Base-by-base conservation (phyloP, 2,113 vertebrate genomes). In the Enhydra lutris region DNA sequence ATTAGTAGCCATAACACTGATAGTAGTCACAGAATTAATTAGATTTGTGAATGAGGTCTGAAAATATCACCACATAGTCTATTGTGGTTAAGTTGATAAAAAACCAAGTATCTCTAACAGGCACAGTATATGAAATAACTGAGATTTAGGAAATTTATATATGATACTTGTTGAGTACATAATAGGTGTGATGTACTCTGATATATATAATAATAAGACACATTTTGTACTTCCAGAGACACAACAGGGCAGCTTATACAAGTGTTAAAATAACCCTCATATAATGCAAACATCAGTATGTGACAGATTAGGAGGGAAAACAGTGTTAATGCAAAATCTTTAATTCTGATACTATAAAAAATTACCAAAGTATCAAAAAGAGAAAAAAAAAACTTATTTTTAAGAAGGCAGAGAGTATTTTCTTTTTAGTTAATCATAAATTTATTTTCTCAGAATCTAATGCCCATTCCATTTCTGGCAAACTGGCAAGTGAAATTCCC, bases 261-360 rank as follows among this genome's bases (percentile, higher is more conserved):
- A 89, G 71, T 26, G 18, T 31, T 87, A 71, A 78, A 96, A 61
- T 59, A 73, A 88, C 42, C 21, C 71, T n/a, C 59, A 11, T 26
- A 84, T 50, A 85, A 61, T 63, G 23, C 55, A 89, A 81, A 89
- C 24, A 69, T 55, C 59, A 82, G 42, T 61, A 63, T 3, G 52
- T 2, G 67, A 23, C n/a, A 93, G 23, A 71, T 69, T 69, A 47
- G 13, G 39, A 63, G 11, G 24, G 74, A 78, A 78, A 83, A 89
- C 2, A 23, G 21, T 52, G 11, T 52, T 42, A 36, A 57, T 36
- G 17, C 11, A 88, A 78, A 96, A 26, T 86, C 12, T 89, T 94
- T 82, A 78, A 97, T 89, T 96, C 26, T 86, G 15, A 93, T 23
- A 73, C 20, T 23, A 90, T 13, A 52, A 79, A 91, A 95, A 29